Conservation (phyloP, 1,140 invertebrate genomes). For the Scaptomyza hsui region DNA sequence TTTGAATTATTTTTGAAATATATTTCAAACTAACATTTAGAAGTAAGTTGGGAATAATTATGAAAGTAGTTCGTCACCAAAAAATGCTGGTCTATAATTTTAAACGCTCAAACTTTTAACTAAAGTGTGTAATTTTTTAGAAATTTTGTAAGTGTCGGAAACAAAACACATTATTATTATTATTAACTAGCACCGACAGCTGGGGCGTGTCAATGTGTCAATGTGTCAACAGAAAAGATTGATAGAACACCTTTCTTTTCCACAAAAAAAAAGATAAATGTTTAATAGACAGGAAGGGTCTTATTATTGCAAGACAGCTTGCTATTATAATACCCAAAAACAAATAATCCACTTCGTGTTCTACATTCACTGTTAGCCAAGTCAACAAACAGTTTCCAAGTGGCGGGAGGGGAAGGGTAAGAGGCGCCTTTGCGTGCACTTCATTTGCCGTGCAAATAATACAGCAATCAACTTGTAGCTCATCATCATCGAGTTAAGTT, state of each 20-base stretch:
- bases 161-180: background rate
- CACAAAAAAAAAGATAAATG: no score
- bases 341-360: background rate
- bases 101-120: no score
- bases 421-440: constrained; percentile 55
- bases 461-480: constrained; percentile 52
- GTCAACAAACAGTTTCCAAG: constrained; percentile 18
- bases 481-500: constrained; percentile 59
- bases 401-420: background rate
- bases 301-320: background rate
- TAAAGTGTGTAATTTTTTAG: background rate
- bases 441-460: constrained; percentile 62
- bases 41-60: no score
- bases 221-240: constrained; percentile 6
- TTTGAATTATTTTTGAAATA: no score
- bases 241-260: background rate
- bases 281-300: background rate
- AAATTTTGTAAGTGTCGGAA: background rate
- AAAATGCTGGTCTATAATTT: no score
- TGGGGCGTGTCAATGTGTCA: constrained; percentile 1
- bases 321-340: background rate
- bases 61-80: no score
- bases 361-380: background rate
- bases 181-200: background rate
- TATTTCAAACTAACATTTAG: no score